Conservation (phyloP, 2,113 vertebrate species). For the Crotalus horridus region DNA sequence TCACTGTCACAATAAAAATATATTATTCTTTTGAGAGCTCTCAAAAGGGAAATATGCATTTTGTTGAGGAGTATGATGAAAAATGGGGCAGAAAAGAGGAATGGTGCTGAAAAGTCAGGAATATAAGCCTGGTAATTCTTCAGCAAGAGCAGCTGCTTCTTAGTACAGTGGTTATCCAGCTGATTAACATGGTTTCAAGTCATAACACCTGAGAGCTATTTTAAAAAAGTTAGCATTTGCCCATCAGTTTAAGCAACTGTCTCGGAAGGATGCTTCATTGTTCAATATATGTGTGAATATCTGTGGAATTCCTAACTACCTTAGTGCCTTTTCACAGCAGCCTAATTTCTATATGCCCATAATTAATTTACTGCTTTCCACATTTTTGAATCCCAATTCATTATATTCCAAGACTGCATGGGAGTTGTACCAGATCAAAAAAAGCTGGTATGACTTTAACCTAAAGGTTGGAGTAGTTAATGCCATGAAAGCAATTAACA, state of each 20-base stretch:
- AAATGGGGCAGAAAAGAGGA: conserved; percentile 41
- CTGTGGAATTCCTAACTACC: neutral
- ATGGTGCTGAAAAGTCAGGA: neutral
- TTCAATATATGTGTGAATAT: neutral
- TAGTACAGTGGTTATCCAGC: neutral
- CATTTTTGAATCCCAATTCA: neutral
- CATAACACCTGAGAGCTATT: neutral
- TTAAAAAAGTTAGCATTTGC: neutral
- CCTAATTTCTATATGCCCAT: neutral
- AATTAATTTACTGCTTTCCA: neutral
- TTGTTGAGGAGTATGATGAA: conserved; percentile 46
- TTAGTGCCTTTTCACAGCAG: neutral
- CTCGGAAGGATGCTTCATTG: neutral
- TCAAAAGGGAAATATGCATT: conserved; percentile 25
- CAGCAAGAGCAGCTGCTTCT: fast-evolving
- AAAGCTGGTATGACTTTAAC: neutral
- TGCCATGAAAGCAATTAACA: neutral
- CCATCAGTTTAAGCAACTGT: neutral
- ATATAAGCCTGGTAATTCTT: neutral
- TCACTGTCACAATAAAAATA: conserved; percentile 64
- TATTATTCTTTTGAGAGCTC: conserved; percentile 23
- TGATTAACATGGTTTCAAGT: neutral
- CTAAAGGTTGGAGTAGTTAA: neutral
- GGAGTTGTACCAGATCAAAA: neutral
- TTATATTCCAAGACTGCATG: neutral